A percentile compares a stretch with the other conserved stretches of the same genome.
Conservation (phyloP, 2,797 vertebrate genomes). For the Ara ararauna region DNA sequence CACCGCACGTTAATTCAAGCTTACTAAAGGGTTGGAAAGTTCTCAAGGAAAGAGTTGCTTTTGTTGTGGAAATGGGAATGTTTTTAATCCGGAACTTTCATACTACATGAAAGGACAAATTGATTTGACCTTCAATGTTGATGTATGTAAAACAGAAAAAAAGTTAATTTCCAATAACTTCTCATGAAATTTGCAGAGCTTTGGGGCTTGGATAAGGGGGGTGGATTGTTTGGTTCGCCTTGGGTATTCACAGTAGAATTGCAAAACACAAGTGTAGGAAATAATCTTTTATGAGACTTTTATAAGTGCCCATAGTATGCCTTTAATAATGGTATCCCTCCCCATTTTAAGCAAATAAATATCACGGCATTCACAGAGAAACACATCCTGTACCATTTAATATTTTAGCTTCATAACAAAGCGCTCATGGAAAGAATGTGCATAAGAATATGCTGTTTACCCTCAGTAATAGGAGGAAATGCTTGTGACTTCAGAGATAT, state of each 20-base stretch:
- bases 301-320: background rate
- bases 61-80: background rate
- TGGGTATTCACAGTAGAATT: background rate
- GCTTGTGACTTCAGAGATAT: background rate
- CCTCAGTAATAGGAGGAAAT: slow-evolving; percentile 8
- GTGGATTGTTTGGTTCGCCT: background rate
- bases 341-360: background rate
- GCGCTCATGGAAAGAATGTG: background rate
- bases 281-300: background rate
- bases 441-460: background rate
- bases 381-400: background rate
- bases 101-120: background rate
- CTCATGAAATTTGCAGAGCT: background rate
- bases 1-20: background rate
- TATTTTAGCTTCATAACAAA: slow-evolving; percentile 21
- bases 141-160: background rate
- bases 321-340: background rate
- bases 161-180: background rate
- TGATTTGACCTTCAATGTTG: background rate
- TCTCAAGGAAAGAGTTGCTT: background rate
- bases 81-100: background rate
- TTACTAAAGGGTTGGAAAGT: background rate
- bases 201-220: background rate
- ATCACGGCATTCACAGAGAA: background rate
- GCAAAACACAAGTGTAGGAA: background rate